Conservation (phyloP, 2,113 vertebrate species). For the Percina caprodes region DNA sequence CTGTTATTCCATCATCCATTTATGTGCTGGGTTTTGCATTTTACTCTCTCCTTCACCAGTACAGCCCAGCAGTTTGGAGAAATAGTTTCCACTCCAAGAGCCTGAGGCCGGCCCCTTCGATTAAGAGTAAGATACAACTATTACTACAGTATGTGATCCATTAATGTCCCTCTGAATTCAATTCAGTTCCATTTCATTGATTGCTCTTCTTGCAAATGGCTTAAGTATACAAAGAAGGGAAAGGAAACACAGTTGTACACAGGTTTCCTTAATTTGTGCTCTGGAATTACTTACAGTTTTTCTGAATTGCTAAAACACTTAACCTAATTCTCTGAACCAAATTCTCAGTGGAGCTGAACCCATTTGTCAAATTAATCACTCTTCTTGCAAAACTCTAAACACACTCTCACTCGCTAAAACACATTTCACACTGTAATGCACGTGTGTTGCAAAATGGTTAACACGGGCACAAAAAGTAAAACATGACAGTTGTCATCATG, state of each 20-base stretch:
- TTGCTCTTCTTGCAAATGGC: not conserved
- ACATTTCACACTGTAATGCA: too few relatives aligned
- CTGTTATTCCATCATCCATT: not conserved
- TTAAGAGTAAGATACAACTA: conserved; percentile 84
- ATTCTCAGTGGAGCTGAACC: too few relatives aligned
- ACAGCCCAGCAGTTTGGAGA: conserved; percentile 83
- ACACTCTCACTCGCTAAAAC: too few relatives aligned
- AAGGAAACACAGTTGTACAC: not conserved
- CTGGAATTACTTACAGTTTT: not conserved
- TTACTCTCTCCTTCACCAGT: conserved; percentile 63
- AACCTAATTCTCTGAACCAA: too few relatives aligned
- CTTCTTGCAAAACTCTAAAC: too few relatives aligned
- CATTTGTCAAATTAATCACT: too few relatives aligned
- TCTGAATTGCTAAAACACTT: too few relatives aligned
- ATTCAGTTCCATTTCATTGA: not conserved
- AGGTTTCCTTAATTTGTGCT: not conserved
- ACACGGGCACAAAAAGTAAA: too few relatives aligned
- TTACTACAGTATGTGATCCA: not conserved
- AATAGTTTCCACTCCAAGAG: conserved; percentile 81
- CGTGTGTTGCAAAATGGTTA: too few relatives aligned
- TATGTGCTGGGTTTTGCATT: not conserved
- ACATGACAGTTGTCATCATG: too few relatives aligned
- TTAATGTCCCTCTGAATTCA: not conserved
- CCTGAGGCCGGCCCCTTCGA: conserved; percentile 82
- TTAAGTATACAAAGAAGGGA: not conserved